phyloP scores from a whole-genome alignment of 2,888 invertebrate species.

The Ditylenchus weischeri region DNA sequence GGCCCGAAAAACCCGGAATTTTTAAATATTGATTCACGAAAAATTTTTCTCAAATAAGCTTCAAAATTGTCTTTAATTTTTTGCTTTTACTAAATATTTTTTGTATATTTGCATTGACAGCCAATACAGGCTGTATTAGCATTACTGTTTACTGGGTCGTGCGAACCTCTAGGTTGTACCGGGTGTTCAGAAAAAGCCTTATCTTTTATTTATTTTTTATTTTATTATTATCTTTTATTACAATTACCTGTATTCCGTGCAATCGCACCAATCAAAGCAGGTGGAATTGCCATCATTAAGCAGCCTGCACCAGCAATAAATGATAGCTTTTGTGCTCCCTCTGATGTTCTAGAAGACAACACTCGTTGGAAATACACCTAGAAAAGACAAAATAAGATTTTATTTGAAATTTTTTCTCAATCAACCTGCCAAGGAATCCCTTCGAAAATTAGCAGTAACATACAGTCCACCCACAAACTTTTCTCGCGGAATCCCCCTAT shows the following conservation, averaged over 20 bases:
- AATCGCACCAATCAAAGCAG: constrained; percentile 78
- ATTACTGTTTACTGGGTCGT: too few species aligned
- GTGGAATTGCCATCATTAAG: constrained; percentile 88
- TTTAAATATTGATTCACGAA: too few species aligned
- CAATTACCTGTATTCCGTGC: constrained; percentile 79
- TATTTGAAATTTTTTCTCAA: not conserved
- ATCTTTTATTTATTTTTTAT: too few species aligned
- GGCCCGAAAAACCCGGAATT: too few species aligned
- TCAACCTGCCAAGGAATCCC: constrained; percentile 94
- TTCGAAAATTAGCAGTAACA: constrained; percentile 82
- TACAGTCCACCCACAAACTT: constrained; percentile 82
- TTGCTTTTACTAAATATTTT: too few species aligned
- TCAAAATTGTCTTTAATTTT: too few species aligned
- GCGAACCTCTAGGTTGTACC: too few species aligned
- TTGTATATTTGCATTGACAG: too few species aligned
- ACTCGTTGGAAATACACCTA: constrained; percentile 96
- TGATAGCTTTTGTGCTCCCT: constrained; percentile 85
- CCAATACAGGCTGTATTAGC: too few species aligned
- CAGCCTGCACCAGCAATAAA: constrained; percentile 94
- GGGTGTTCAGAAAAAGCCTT: too few species aligned
- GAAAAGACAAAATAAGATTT: not conserved
- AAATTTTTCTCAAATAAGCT: too few species aligned
- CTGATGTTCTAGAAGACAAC: constrained; percentile 88
- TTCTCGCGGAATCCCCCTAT: constrained; percentile 70
- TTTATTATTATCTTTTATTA: too few species aligned